phyloP scores from a whole-genome alignment of 2,113 vertebrate genomes.

The Bettongia penicillata region DNA sequence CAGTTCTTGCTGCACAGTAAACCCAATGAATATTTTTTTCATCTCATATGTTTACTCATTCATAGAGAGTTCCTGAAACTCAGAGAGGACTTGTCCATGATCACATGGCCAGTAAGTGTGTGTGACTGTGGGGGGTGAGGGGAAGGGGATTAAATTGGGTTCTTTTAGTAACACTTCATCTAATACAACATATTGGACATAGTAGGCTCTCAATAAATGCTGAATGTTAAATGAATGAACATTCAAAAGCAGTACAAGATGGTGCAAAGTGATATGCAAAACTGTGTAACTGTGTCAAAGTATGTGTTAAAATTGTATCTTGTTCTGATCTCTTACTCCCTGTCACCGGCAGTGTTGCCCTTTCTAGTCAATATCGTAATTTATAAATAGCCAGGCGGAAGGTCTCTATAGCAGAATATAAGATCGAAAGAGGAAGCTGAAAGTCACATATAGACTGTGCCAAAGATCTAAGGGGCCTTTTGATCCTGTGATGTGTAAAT shows the following conservation, averaged over 20 bases:
- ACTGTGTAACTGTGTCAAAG: not conserved
- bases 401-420: not conserved
- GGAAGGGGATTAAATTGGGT: not conserved
- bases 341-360: no score
- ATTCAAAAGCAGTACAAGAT: not conserved
- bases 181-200: not conserved
- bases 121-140: not conserved
- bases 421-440: not conserved
- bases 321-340: not conserved
- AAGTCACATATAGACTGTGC: not conserved
- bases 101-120: not conserved
- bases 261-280: not conserved
- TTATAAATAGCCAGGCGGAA: not conserved
- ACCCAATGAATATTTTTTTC: not conserved
- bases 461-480: not conserved
- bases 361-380: not conserved
- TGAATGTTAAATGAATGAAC: not conserved
- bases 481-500: not conserved
- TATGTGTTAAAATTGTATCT: not conserved
- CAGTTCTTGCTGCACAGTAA: not conserved
- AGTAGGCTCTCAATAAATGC: not conserved
- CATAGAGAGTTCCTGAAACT: not conserved
- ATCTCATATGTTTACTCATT: not conserved
- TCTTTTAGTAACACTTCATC: not conserved
- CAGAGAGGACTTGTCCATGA: not conserved